Base-by-base conservation (phyloP, 2,888 invertebrate genomes). In the Eupithecia subumbrata region DNA sequence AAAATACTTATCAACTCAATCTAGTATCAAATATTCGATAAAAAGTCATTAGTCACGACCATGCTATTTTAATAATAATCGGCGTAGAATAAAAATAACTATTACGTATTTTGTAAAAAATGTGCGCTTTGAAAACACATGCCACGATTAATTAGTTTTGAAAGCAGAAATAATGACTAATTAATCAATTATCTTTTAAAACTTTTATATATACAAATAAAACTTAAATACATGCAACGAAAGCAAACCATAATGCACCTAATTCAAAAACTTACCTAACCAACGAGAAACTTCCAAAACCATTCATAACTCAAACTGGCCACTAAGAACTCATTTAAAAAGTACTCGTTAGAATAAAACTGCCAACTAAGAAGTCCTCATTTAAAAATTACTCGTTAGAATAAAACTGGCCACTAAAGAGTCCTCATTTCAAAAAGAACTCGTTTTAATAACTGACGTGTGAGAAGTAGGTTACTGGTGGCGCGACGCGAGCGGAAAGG, bases 401-500 rank as follows among this genome's bases (percentile, higher is more conserved):
- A 64, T 11, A 34, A 12, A 81, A 84, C 82, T 79, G 79, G 74
- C 76, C 85, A 87, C 86, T 82, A 76, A 76, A 73, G 74, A 82
- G 69, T 82, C 82, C 83, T 80, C 85, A 86, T 88, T 87, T 84
- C 79, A 84, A 83, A 81, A 74, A 74, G 71, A 83, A 82, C 75
- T 78, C 79, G 80, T 79, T 73, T 81, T 83, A 81, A 84, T 73
- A 80, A 79, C 73, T 72, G 76, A 80, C 82, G 81, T 82, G 82
- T 83, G 79, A 78, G 85, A 90, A 87, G 85, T 89, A 83, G 89
- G 88, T 88, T 88, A 87, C 84, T 81, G 81, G 78, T 80, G 85
- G 83, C 84, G 85, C 86, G 87, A 86, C 87, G 89, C 93, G 93
- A 85, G 91, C 89, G 92, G 88, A 86, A 90, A 88, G 91, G 82